Percentiles rank a stretch among this genome's conserved stretches.
Evolutionary conservation across 1,140 invertebrate species (phyloP).

Genomic region (Lasioglossum baleicum): DNA sequence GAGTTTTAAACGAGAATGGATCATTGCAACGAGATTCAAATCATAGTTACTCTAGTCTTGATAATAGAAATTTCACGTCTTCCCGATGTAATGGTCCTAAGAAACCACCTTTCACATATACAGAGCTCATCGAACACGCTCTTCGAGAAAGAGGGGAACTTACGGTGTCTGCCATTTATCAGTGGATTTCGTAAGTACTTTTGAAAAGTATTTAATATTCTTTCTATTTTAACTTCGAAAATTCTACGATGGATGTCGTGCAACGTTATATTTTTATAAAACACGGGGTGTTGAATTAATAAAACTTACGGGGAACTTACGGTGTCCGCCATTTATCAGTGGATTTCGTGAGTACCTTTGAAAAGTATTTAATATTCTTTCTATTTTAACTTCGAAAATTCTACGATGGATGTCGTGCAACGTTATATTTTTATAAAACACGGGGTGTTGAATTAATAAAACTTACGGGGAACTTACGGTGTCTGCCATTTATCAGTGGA

Average conservation of each 20-base stretch:
- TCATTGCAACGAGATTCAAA: conserved; percentile 39
- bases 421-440: too few relatives aligned
- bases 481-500: conserved; percentile 94
- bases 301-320: conserved; percentile 92
- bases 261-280: too few relatives aligned
- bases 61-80: too few relatives aligned
- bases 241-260: too few relatives aligned
- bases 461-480: conserved; percentile 93
- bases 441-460: too few relatives aligned
- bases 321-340: conserved; percentile 93
- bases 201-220: neutral
- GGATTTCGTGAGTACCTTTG: conserved; percentile 92
- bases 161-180: conserved; percentile 93
- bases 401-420: too few relatives aligned
- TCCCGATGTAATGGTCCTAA: conserved; percentile 80
- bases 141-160: conserved; percentile 90
- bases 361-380: neutral
- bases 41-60: conserved; percentile 30
- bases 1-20: conserved; percentile 44
- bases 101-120: conserved; percentile 92
- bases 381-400: too few relatives aligned
- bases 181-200: conserved; percentile 94
- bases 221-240: too few relatives aligned
- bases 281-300: too few relatives aligned
- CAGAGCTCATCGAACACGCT: conserved; percentile 92